Percentiles rank a stretch among this genome's conserved stretches.
Conservation (phyloP, 2,797 vertebrate genomes). For the Sebastes iracundus region DNA sequence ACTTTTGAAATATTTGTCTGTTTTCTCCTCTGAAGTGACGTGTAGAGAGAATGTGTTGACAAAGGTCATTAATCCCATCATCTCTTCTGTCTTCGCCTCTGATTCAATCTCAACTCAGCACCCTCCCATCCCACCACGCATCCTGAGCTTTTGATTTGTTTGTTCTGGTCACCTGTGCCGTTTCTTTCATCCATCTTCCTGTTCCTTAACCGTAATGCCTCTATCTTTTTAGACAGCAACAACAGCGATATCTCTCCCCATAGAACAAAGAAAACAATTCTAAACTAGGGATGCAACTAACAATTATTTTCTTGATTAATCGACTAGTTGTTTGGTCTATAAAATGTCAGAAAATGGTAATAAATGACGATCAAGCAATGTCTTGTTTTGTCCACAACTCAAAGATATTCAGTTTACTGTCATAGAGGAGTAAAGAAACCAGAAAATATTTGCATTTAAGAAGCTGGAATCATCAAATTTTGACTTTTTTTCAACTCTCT, state of each 20-base stretch:
- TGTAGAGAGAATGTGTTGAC: conserved; percentile 84
- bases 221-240: conserved; percentile 34
- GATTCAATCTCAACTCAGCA: conserved; percentile 80
- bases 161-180: conserved; percentile 65
- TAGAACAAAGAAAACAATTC: not conserved
- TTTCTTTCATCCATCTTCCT: conserved; percentile 50
- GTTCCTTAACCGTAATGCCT: conserved; percentile 30
- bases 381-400: too few species aligned
- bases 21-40: conserved; percentile 88
- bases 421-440: too few species aligned
- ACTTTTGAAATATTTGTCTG: conserved; percentile 84
- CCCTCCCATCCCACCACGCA: conserved; percentile 72
- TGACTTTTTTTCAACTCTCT: too few species aligned
- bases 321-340: too few species aligned
- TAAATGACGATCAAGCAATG: too few species aligned
- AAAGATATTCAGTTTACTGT: too few species aligned
- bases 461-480: too few species aligned
- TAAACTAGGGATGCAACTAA: too few species aligned
- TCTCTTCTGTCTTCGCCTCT: conserved; percentile 86
- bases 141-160: conserved; percentile 90
- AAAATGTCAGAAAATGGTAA: too few species aligned
- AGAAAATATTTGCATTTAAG: too few species aligned
- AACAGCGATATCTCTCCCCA: not conserved
- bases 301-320: too few species aligned
- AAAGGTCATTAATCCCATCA: conserved; percentile 92